These are phyloP conservation scores for Melieria crassipennis DNA, from an alignment of 2,888 invertebrate genomes.

Conservation along the genomic window DNA sequence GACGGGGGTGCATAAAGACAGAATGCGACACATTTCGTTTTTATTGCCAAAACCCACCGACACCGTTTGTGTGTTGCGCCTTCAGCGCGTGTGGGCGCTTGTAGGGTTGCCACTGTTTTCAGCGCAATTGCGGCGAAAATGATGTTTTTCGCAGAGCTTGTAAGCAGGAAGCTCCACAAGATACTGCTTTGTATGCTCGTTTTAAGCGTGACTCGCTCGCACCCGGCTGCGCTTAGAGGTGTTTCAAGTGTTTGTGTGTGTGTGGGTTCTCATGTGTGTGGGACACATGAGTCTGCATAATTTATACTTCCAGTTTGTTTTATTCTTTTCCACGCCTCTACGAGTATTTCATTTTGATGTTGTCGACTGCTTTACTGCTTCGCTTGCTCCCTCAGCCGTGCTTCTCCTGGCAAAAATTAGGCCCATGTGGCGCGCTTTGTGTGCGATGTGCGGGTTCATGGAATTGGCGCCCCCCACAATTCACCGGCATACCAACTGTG, in stretches of 20 bases:
- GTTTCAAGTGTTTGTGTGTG: neutral
- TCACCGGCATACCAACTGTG: neutral
- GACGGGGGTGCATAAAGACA: neutral
- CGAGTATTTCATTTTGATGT: neutral
- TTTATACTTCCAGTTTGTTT: conserved; percentile 26
- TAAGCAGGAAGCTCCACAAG: neutral
- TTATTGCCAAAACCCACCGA: conserved; percentile 16
- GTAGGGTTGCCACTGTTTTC: conserved; percentile 12
- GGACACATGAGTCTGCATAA: conserved; percentile 36
- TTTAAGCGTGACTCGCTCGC: neutral
- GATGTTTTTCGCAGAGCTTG: neutral
- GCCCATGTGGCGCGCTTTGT: conserved; percentile 30
- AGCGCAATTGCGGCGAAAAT: conserved; percentile 1
- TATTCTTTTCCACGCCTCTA: conserved; percentile 3
- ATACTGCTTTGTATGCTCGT: neutral
- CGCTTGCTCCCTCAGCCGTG: neutral
- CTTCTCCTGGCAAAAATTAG: conserved; percentile 21
- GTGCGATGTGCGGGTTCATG: neutral
- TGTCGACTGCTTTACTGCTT: neutral
- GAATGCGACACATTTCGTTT: conserved; percentile 26
- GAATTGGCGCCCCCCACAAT: no score
- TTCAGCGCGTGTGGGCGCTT: neutral
- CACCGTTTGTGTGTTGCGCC: neutral
- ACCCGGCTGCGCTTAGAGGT: no score
- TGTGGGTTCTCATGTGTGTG: conserved; percentile 6